Evolutionary conservation across 1,140 invertebrate species (phyloP).

Genomic region (Ylistrum balloti): DNA sequence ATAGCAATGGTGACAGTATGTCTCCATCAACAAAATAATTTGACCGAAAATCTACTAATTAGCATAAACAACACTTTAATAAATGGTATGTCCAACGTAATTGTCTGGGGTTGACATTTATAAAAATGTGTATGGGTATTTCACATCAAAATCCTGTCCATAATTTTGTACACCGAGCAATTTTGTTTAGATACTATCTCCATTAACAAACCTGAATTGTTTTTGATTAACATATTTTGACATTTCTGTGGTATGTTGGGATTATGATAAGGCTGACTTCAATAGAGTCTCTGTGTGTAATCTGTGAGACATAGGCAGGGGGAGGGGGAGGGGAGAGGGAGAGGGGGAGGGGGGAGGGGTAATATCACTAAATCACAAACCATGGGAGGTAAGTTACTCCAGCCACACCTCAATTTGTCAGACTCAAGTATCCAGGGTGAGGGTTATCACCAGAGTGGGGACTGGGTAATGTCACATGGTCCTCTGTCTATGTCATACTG

Average conservation of each 20-base stretch:
- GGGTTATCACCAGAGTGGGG: not conserved
- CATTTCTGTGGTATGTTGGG: not conserved
- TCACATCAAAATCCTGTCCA: not conserved
- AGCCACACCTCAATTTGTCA: conserved; percentile 37
- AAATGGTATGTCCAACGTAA: conserved; percentile 12
- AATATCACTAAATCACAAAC: not conserved
- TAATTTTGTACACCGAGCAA: conserved; percentile 32
- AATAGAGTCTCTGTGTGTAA: not conserved
- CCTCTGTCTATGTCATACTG: not conserved
- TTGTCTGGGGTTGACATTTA: conserved; percentile 38
- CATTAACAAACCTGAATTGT: conserved; percentile 16
- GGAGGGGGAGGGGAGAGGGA: not conserved
- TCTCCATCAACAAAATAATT: not conserved
- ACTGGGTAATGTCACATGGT: not conserved
- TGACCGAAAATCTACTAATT: not conserved
- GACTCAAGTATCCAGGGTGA: conserved; percentile 10
- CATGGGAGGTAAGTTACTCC: not conserved
- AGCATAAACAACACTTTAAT: conserved; percentile 36
- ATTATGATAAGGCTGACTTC: not conserved
- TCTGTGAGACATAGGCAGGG: not conserved
- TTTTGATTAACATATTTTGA: conserved; percentile 35
- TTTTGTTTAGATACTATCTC: conserved; percentile 3
- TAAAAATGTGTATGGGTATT: not conserved
- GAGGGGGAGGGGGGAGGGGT: not conserved
- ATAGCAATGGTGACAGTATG: not conserved